A percentile compares a stretch with the other conserved stretches of the same genome.
phyloP scores from a whole-genome alignment of 2,113 vertebrate genomes.

The Rattus rattus region DNA sequence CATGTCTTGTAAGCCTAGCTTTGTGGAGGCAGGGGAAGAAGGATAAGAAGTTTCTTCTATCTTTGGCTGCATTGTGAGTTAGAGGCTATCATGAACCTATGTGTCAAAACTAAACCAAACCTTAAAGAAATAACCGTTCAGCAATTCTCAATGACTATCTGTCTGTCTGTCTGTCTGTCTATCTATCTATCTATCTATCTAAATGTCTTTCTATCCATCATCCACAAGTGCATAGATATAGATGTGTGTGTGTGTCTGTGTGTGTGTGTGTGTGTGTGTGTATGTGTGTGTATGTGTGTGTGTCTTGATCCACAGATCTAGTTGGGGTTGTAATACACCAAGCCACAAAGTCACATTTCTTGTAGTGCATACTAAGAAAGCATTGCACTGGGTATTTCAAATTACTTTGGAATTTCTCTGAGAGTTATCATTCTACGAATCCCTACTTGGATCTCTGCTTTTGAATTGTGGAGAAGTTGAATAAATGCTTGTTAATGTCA shows the following conservation, averaged over 20 bases:
- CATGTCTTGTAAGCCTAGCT: neutral
- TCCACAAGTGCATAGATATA: neutral
- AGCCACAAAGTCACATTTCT: neutral
- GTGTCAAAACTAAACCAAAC: neutral
- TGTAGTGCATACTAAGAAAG: conserved; percentile 8
- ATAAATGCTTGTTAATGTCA: conserved; percentile 40
- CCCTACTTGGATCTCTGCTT: neutral
- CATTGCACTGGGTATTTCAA: conserved; percentile 35
- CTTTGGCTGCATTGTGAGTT: neutral
- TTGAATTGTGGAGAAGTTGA: neutral
- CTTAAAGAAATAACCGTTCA: neutral
- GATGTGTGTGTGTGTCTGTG: neutral
- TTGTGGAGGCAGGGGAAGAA: neutral
- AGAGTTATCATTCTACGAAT: conserved; percentile 57
- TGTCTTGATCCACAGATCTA: neutral
- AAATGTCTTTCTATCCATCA: neutral
- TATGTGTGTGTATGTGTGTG: neutral
- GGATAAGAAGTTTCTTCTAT: neutral
- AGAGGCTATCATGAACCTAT: neutral
- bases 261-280: neutral
- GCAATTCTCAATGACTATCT: neutral
- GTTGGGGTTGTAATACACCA: neutral
- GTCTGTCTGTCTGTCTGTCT: neutral
- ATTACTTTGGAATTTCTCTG: conserved; percentile 29
- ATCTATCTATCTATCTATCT: neutral